Evolutionary conservation across 35 echinoderm and acorn worm species (phyloP).

Genomic region (Hemicentrotus pulcherrimus): DNA sequence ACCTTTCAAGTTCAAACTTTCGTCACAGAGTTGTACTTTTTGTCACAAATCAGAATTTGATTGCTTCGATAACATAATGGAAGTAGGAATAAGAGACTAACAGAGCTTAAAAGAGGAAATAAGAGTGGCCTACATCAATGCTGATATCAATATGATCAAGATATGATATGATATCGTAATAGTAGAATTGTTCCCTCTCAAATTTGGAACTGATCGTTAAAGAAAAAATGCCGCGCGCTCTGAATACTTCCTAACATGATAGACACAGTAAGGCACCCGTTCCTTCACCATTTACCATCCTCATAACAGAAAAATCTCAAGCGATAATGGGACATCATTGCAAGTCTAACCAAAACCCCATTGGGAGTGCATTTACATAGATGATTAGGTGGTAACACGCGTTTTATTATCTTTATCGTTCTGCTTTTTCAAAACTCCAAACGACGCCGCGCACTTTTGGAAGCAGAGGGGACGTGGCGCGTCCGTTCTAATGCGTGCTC

Average conservation of each 20-base stretch:
- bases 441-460: slow-evolving; percentile 10
- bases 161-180: neutral
- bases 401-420: slow-evolving; percentile 21
- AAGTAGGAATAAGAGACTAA: neutral
- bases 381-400: slow-evolving; percentile 34
- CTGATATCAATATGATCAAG: neutral
- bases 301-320: neutral
- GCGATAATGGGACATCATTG: slow-evolving; percentile 30
- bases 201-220: slow-evolving; percentile 12
- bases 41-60: slow-evolving; percentile 10
- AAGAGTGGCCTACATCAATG: too few relatives aligned
- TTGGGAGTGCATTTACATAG: slow-evolving; percentile 23
- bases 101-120: neutral
- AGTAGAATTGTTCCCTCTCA: neutral
- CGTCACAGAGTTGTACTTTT: neutral
- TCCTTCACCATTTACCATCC: neutral
- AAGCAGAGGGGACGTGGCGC: neutral
- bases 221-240: neutral
- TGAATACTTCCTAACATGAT: neutral
- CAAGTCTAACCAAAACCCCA: slow-evolving; percentile 11
- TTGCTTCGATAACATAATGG: neutral
- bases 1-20: neutral
- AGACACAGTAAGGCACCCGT: neutral
- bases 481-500: slow-evolving; percentile 20
- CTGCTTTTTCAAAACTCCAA: neutral